Evolutionary conservation across 2,888 invertebrate genomes (phyloP).

Genomic region (Chrysodeixis includens): DNA sequence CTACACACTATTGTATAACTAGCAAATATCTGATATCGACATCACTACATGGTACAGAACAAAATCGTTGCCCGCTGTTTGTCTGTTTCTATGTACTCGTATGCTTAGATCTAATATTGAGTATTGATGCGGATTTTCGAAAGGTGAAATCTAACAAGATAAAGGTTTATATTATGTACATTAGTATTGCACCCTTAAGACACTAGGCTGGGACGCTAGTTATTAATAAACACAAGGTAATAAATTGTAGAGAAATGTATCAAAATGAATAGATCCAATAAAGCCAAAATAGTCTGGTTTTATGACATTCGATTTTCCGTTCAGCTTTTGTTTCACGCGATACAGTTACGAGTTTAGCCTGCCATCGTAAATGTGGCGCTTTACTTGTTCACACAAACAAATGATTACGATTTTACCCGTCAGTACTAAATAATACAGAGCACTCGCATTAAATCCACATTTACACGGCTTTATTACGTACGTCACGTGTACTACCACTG

Average conservation of each 20-base stretch:
- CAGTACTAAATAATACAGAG: constrained; percentile 37
- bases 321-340: constrained; percentile 12
- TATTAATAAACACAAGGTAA: too few relatives aligned
- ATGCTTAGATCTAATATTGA: too few relatives aligned
- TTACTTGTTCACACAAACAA: constrained; percentile 17
- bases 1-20: too few relatives aligned
- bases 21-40: too few relatives aligned
- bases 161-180: too few relatives aligned
- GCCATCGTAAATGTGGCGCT: constrained; percentile 24
- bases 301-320: constrained; percentile 7
- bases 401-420: constrained; percentile 18
- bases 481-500: constrained; percentile 17
- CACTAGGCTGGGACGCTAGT: too few relatives aligned
- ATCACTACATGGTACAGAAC: too few relatives aligned
- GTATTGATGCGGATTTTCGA: too few relatives aligned
- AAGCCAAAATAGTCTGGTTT: background rate
- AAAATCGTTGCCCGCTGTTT: too few relatives aligned
- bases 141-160: too few relatives aligned
- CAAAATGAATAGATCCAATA: background rate
- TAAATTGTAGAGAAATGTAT: background rate
- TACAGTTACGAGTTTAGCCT: constrained; percentile 14
- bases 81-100: too few relatives aligned
- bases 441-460: constrained; percentile 36
- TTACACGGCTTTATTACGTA: constrained; percentile 38
- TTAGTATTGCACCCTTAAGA: too few relatives aligned